Base-by-base conservation (phyloP, 2,888 invertebrate species). In the Furcula furcula region DNA sequence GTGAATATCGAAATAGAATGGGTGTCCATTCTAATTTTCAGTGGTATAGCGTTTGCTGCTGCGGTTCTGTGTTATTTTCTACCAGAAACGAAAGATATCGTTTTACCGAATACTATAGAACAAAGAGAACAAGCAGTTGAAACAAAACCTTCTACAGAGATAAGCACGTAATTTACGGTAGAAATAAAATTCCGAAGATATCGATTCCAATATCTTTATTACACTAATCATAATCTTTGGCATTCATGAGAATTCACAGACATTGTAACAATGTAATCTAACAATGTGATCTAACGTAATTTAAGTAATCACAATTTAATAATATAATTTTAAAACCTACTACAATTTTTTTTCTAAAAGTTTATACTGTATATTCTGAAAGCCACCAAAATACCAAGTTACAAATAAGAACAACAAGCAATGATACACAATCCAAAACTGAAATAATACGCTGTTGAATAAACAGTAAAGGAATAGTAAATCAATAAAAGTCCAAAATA, bases 401-500 rank as follows among this genome's bases (percentile, higher is more conserved):
- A 91, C 74, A 26, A 86, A 70, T 7, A 91, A 51, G 46, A 93
- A 89, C 12, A 91, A 53, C 12, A 91, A 43, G 4, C 90, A 90
- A 48, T 92, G 91, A 30, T 83, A 76, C 7, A 91, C 43, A 13
- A 92, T 90, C 82, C 92, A 89, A 55, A 85, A 87, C 48, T 89
- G 87, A 46, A 91, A 91, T 15, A 85, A 13, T 30, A 70, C 55
- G 39, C 76, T 86, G 7, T 70, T 70, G 1, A 86, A 59, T 11
- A 92, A 59, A 7, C 76, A 70, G 34, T 89, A 90, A 1, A 83
- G 54, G 34, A 90, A 86, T 13, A 90, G 35, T 14, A 85, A 50
- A 35, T 91, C 90, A 39, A 93, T 65, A 4, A 87, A 13, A 7
- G 92, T 91, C 94, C 94, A 94, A 64, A 93, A 93, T 12, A 91